Evolutionary conservation across 2,113 vertebrate species (phyloP), one percentile per base, ranked within the genome.

Genomic region (Indicator maculatus): DNA sequence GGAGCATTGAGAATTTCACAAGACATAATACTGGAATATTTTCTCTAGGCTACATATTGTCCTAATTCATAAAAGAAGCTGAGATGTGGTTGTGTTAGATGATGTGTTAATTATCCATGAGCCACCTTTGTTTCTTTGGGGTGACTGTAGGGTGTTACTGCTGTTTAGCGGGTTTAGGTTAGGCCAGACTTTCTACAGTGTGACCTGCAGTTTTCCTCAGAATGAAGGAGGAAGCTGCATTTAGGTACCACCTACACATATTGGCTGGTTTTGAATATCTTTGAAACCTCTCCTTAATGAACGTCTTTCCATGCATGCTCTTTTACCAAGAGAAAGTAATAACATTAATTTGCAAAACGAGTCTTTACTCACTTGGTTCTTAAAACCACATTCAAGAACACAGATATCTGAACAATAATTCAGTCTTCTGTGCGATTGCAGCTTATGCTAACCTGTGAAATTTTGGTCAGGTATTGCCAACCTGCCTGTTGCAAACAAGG

Each of bases 51-150:
- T 61, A 8, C 10, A 2, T 65, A 94, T 76, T 76, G 13, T 28
- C 39, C 9, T 47, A 28, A 52, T 70, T 70, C 31, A n/a, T 50
- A 52, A 74, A 66, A 73, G 21, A 30, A 39, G 2, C 5, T 81
- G 74, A 59, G 11, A 12, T 84, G 52, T 50, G n/a, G 13, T 30
- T 0, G 0, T 13, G 8, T 55, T 39, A 55, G 18, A 12, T 66
- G 26, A 13, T 16, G 18, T 3, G 11, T n/a, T 90, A 45, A 18
- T 77, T 71, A 45, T 24, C 30, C 36, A 39, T 26, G 17, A 23
- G 28, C 28, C 3, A 3, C 21, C 27, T 55, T 28, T 15, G 73
- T 52, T 67, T 30, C 31, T 38, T 45, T 31, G 38, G 2, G 8
- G 5, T 41, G 8, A n/a, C 14, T 36, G 44, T 6, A 53, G 50